Conservation (phyloP, 2,797 vertebrate species). For the Girardinus metallicus region DNA sequence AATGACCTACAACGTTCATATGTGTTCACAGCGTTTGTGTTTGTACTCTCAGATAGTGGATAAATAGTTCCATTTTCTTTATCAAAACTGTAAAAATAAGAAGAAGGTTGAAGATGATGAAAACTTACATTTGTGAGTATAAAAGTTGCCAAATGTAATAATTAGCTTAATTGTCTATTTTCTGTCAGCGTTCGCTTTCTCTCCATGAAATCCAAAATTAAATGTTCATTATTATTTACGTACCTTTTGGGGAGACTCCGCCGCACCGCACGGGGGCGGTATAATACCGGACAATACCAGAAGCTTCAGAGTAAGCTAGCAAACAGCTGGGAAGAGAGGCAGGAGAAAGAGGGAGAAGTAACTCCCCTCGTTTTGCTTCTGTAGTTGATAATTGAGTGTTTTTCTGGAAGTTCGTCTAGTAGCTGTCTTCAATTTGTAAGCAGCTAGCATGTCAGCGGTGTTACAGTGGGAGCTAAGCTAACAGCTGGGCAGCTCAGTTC, state of each 20-base stretch:
- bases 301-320: slow-evolving; percentile 17
- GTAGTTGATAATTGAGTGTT: neutral
- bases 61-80: neutral
- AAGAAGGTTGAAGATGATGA: neutral
- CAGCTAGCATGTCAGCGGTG: slow-evolving; percentile 1
- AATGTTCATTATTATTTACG: neutral
- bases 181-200: too few relatives aligned
- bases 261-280: slow-evolving; percentile 46
- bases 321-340: slow-evolving; percentile 24
- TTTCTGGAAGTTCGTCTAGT: neutral
- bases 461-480: slow-evolving; percentile 43
- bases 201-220: too few relatives aligned
- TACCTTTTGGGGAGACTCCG: neutral
- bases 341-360: neutral
- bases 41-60: neutral
- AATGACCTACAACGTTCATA: neutral
- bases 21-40: neutral
- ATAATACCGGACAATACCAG: neutral
- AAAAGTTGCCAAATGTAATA: neutral
- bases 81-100: neutral
- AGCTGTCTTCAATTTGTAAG: slow-evolving; percentile 3
- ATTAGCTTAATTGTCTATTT: too few relatives aligned
- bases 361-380: neutral
- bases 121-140: neutral
- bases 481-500: slow-evolving; percentile 18